These are phyloP conservation scores for Drosophila melanosoma DNA, from an alignment of 2,888 invertebrate species.

Conservation along the genomic window DNA sequence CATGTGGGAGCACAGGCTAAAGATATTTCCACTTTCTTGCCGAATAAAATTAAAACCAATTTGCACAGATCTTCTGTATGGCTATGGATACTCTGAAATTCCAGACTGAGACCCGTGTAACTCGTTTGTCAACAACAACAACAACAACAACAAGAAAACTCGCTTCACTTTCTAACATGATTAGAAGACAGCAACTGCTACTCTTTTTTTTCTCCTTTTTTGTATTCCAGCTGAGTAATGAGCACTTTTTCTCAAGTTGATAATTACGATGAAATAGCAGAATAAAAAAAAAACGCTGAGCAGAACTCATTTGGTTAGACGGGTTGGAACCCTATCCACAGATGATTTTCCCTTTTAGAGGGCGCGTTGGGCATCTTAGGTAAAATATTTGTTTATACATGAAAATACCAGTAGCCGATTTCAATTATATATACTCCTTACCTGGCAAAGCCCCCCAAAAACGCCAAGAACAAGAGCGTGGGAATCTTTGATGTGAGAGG, in stretches of 20 bases:
- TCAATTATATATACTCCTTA: constrained; percentile 57
- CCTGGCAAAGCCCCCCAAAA: constrained; percentile 22
- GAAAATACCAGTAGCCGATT: constrained; percentile 78
- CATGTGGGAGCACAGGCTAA: neutral
- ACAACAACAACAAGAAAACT: constrained; percentile 18
- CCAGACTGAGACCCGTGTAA: constrained; percentile 44
- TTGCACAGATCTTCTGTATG: constrained; percentile 17
- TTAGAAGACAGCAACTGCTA: constrained; percentile 47
- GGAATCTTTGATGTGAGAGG: constrained; percentile 48
- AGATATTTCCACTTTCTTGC: constrained; percentile 26
- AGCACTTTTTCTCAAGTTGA: constrained; percentile 73
- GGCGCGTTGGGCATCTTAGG: constrained; percentile 58
- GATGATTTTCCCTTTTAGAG: constrained; percentile 59
- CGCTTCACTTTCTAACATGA: constrained; percentile 72
- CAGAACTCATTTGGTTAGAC: constrained; percentile 69
- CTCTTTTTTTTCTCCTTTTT: constrained; percentile 18
- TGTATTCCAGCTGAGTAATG: constrained; percentile 51
- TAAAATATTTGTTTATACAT: constrained; percentile 75
- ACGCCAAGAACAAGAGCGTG: constrained; percentile 38
- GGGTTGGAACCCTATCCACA: constrained; percentile 19
- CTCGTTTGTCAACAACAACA: constrained; percentile 44
- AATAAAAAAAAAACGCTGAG: constrained; percentile 37
- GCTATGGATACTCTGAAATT: constrained; percentile 13
- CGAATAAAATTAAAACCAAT: constrained; percentile 23
- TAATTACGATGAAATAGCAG: constrained; percentile 76